These are phyloP conservation scores for Hypomecis punctinalis DNA, from an alignment of 2,888 invertebrate species.

Conservation along the genomic window DNA sequence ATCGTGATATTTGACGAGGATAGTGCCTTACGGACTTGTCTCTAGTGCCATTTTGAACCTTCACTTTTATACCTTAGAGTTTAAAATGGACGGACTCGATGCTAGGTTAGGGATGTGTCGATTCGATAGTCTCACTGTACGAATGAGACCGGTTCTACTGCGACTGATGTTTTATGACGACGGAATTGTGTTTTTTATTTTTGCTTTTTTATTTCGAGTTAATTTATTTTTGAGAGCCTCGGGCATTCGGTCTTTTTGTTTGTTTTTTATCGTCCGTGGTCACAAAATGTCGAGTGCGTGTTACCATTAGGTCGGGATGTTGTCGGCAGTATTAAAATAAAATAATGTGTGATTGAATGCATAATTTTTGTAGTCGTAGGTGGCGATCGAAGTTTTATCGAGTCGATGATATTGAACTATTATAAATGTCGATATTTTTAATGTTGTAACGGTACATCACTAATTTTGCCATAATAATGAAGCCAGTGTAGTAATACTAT, in stretches of 20 bases:
- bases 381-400: constrained; percentile 43
- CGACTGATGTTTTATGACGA: constrained; percentile 52
- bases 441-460: constrained; percentile 53
- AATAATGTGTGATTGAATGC: constrained; percentile 67
- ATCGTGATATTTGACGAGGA: constrained; percentile 33
- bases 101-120: constrained; percentile 39
- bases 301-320: constrained; percentile 56
- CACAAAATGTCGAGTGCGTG: constrained; percentile 53
- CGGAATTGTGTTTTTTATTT: constrained; percentile 37
- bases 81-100: constrained; percentile 31
- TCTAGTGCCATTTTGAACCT: constrained; percentile 35
- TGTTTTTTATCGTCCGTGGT: constrained; percentile 42
- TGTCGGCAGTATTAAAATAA: constrained; percentile 77
- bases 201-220: constrained; percentile 22
- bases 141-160: constrained; percentile 51
- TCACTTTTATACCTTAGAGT: constrained; percentile 32
- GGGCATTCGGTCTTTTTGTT: constrained; percentile 13
- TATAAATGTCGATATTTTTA: constrained; percentile 48
- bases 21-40: constrained; percentile 38
- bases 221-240: constrained; percentile 18
- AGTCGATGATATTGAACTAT: constrained; percentile 32
- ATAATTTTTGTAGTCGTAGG: constrained; percentile 49
- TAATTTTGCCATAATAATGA: constrained; percentile 59
- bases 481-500: constrained; percentile 59
- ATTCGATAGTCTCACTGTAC: constrained; percentile 51